These are phyloP conservation scores for Tetrapedia diversipes DNA, from an alignment of 2,888 invertebrate genomes.

Conservation along the genomic window DNA sequence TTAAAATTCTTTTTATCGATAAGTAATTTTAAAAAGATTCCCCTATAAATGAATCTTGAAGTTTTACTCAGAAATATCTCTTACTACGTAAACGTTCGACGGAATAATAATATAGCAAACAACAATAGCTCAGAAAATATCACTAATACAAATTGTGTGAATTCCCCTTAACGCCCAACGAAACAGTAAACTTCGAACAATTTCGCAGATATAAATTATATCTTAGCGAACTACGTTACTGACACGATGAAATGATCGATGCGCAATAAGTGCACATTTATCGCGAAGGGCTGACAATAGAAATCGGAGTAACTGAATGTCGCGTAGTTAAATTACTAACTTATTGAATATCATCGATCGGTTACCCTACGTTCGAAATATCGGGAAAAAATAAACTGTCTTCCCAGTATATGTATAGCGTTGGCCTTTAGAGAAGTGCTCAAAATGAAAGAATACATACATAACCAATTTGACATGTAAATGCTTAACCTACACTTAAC, in stretches of 20 bases:
- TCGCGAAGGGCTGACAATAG: conserved; percentile 20
- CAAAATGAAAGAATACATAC: background rate
- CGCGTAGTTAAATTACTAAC: conserved; percentile 18
- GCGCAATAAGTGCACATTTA: conserved; percentile 30
- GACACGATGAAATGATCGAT: conserved; percentile 9
- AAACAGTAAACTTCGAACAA: background rate
- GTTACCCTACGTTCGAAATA: background rate
- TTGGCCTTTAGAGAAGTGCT: background rate
- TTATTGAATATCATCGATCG: conserved; percentile 20
- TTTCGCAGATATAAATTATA: conserved; percentile 35
- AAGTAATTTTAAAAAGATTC: too few species aligned
- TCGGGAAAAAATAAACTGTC: background rate
- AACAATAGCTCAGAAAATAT: too few species aligned
- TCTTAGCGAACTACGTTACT: conserved; percentile 17
- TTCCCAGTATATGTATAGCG: too few species aligned
- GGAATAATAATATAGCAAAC: too few species aligned
- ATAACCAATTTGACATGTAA: background rate
- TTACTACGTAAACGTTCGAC: too few species aligned
- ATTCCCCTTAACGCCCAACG: background rate
- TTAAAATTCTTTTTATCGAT: too few species aligned
- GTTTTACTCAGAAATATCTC: too few species aligned
- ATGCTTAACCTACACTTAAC: too few species aligned
- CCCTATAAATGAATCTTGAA: too few species aligned
- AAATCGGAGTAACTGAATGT: conserved; percentile 3
- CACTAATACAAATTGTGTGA: background rate